Conservation (phyloP, 2,113 vertebrate species). For the Macaca fascicularis region T2T-MFA8v1.1 NC_088385.1:59520501-59521000, state of each 20-base stretch:
- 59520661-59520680: too few relatives aligned
- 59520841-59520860: too few relatives aligned
- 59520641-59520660: too few relatives aligned
- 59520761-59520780: too few relatives aligned
- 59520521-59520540: not conserved
- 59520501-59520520: not conserved
- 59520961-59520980: not conserved
- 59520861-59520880: too few relatives aligned
- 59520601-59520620: not conserved
- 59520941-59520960: not conserved
- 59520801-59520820: too few relatives aligned
- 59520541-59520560: not conserved
- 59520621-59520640: not conserved
- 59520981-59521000: not conserved
- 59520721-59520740: too few relatives aligned
- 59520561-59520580: not conserved
- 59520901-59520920: not conserved
- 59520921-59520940: not conserved
- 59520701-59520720: too few relatives aligned
- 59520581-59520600: not conserved
- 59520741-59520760: too few relatives aligned
- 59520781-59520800: too few relatives aligned
- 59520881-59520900: not conserved
- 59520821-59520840: too few relatives aligned
- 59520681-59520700: too few relatives aligned